Base-by-base conservation (phyloP, 2,113 vertebrate species). In the Seriola quinqueradiata region DNA sequence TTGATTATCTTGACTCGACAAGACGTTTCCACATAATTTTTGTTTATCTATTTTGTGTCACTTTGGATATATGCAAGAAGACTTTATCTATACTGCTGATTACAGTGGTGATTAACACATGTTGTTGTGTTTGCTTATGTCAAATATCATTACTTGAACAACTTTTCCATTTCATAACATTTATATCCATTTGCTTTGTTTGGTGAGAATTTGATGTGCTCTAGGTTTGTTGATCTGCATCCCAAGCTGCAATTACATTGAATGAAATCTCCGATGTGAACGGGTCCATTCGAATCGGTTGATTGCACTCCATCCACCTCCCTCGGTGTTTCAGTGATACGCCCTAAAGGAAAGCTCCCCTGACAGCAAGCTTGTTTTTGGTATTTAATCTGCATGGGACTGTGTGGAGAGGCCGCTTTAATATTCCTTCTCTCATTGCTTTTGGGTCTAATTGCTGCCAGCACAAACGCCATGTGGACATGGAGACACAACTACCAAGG, bases 1-100 rank as follows among this genome's bases (percentile, higher is more conserved):
- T 8, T 74, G 52, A 42, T 64, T 59, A n/a, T 19, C 60, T 36
- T 77, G 34, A 79, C 42, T 65, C 48, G 40, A 44, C 1, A 13
- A 67, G 13, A 58, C 21, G 73, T 38, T 57, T 71, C 28, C 36
- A 70, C 0, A 1, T 52, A 50, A 19, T 17, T 52, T 8, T 50
- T 50, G 48, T 50, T 19, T 17, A 50, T 50, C 8, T 14, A 25
- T 48, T 21, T 36, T 34, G 50, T 36, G 4, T 16, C 8, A n/a
- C 4, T 60, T 40, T 81, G 61, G 57, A 55, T 46, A 8, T 60
- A 12, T 12, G 7, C 17, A 21, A 21, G 48, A 69, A 9, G 32
- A 28, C 16, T 40, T 57, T 44, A 16, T 50, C 48, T 50, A 8
- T n/a, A 60, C 8, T 21, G 8, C 3, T 68, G 66, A 86, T 75